Evolutionary conservation across 2,113 vertebrate species (phyloP).

Genomic region (Sclerurus mexicanus): DNA sequence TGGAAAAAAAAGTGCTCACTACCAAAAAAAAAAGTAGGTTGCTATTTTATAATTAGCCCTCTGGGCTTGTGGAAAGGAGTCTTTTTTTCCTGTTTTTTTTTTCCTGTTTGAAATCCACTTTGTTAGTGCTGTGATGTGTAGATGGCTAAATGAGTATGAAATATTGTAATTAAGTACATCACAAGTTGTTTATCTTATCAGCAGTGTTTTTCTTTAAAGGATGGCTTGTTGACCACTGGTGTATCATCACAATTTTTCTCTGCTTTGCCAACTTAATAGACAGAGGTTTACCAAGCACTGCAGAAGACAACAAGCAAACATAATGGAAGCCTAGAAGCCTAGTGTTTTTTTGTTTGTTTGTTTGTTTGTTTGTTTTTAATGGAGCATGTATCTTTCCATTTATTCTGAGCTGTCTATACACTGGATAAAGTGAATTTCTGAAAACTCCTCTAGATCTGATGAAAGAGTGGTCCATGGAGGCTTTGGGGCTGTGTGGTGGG

Average conservation of each 20-base stretch:
- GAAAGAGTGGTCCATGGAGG: background rate
- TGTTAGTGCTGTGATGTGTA: slow-evolving; percentile 78
- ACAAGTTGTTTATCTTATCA: slow-evolving; percentile 84
- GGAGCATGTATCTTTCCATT: background rate
- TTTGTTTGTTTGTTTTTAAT: background rate
- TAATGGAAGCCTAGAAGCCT: background rate
- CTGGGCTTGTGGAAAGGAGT: slow-evolving; percentile 76
- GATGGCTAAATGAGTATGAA: slow-evolving; percentile 83
- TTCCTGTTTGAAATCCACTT: slow-evolving; percentile 80
- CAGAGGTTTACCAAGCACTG: slow-evolving; percentile 27
- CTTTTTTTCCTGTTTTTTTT: slow-evolving; percentile 77
- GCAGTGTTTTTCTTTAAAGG: slow-evolving; percentile 72
- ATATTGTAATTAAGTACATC: slow-evolving; percentile 85
- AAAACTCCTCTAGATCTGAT: background rate
- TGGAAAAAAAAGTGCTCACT: slow-evolving; percentile 61
- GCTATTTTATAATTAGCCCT: slow-evolving; percentile 88
- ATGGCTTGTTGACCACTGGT: slow-evolving; percentile 66
- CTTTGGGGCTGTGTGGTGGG: background rate
- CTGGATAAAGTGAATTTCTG: background rate
- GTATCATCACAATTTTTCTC: slow-evolving; percentile 45
- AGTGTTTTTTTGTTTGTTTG: background rate
- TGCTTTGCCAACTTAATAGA: slow-evolving; percentile 30
- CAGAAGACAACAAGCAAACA: background rate
- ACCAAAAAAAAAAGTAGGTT: slow-evolving; percentile 69
- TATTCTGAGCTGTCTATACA: slow-evolving; percentile 14